These are phyloP conservation scores for Cyaniris semiargus DNA, from an alignment of 2,888 invertebrate species.

Conservation along the genomic window DNA sequence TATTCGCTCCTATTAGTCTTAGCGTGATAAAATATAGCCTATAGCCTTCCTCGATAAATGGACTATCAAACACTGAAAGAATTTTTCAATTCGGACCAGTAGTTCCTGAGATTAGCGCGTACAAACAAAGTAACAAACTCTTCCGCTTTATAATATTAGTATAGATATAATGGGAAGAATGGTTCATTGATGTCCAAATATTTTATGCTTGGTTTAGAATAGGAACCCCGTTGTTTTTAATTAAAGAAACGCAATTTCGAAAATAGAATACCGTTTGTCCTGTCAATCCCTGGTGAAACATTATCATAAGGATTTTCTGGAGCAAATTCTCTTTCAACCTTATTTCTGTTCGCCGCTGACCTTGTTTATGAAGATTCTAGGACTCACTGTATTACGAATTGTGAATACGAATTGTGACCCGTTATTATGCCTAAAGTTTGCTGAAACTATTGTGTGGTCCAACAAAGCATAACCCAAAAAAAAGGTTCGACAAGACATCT, in stretches of 20 bases:
- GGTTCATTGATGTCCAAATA: not conserved
- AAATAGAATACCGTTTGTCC: not conserved
- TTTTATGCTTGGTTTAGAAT: not conserved
- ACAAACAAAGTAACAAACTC: too few species aligned
- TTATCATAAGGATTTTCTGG: not conserved
- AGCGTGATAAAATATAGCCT: too few species aligned
- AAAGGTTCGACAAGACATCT: constrained; percentile 11
- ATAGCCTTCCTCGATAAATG: too few species aligned
- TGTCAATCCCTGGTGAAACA: not conserved
- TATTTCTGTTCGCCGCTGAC: constrained; percentile 11
- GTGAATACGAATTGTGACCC: constrained; percentile 18
- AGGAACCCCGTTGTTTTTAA: not conserved
- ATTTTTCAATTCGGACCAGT: too few species aligned
- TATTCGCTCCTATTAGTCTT: too few species aligned
- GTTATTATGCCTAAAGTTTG: not conserved
- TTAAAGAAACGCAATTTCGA: not conserved
- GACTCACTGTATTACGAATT: constrained; percentile 7
- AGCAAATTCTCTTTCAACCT: not conserved
- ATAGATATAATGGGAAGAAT: too few species aligned
- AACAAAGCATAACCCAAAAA: constrained; percentile 13
- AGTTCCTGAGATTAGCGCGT: too few species aligned
- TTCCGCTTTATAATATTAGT: too few species aligned
- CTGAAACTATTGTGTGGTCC: not conserved
- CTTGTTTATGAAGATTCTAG: constrained; percentile 7
- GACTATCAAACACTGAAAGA: too few species aligned